Conservation (phyloP, 2,797 vertebrate species). For the Telmatherina bonti region DNA sequence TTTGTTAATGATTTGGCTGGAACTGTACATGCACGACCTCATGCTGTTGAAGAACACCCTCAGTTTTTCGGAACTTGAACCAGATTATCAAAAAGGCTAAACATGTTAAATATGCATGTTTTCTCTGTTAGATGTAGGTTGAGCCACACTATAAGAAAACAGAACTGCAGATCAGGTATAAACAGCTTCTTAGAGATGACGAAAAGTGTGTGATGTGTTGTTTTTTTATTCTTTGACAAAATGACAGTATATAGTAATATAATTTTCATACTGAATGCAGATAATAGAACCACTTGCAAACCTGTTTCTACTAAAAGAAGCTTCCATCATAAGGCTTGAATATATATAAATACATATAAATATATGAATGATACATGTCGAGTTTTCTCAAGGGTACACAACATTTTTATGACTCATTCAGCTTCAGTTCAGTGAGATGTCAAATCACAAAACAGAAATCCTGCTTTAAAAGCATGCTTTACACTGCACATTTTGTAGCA, state of each 20-base stretch:
- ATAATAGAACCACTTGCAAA: neutral
- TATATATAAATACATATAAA: conserved; percentile 1
- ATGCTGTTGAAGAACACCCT: neutral
- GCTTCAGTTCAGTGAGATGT: conserved; percentile 16
- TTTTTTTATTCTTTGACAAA: neutral
- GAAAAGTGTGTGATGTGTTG: neutral
- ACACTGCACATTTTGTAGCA: conserved; percentile 10
- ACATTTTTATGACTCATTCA: neutral
- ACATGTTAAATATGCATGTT: neutral
- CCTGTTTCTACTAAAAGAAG: neutral
- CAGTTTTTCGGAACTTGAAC: neutral
- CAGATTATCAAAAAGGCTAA: too few species aligned
- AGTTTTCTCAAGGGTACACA: neutral
- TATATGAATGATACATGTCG: conserved; percentile 8
- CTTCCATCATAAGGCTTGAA: neutral
- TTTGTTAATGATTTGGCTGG: neutral
- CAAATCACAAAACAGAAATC: conserved; percentile 5
- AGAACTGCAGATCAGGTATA: neutral
- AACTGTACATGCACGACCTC: neutral
- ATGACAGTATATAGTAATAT: too few species aligned
- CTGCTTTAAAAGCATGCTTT: conserved; percentile 17
- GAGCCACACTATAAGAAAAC: neutral
- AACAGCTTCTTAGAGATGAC: too few species aligned
- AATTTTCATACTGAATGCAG: conserved; percentile 8
- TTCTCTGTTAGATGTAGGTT: neutral